Conservation (phyloP, 2,888 invertebrate genomes). For the Agriopis marginaria region DNA sequence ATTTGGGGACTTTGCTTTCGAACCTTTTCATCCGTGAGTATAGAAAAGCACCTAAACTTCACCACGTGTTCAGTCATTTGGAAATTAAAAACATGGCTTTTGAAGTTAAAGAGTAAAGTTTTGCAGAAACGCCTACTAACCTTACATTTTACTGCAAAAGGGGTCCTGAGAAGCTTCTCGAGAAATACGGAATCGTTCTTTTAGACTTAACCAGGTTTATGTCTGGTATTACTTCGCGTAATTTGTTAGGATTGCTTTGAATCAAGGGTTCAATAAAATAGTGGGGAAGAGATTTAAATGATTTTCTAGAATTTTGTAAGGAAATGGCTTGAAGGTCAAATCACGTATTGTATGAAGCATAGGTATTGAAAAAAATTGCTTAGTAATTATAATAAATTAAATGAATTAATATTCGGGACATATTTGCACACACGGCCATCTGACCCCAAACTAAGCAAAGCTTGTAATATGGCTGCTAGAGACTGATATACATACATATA, state of each 20-base stretch:
- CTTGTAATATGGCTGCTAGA: too few relatives aligned
- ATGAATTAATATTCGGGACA: too few relatives aligned
- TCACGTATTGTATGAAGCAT: not conserved
- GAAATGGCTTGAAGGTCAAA: not conserved
- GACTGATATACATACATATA: too few relatives aligned
- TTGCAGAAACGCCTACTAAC: slow-evolving; percentile 55
- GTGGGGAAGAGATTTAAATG: slow-evolving; percentile 7
- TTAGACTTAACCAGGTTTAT: slow-evolving; percentile 30
- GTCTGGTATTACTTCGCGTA: slow-evolving; percentile 24
- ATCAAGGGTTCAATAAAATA: slow-evolving; percentile 17
- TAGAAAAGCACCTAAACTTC: slow-evolving; percentile 58
- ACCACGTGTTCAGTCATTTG: slow-evolving; percentile 71
- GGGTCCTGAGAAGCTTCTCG: slow-evolving; percentile 29
- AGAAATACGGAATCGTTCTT: slow-evolving; percentile 31
- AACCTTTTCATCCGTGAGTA: slow-evolving; percentile 48
- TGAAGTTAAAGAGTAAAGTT: slow-evolving; percentile 74
- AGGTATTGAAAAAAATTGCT: too few relatives aligned
- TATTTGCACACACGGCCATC: too few relatives aligned
- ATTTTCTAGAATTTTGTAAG: slow-evolving; percentile 3
- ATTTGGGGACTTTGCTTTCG: too few relatives aligned
- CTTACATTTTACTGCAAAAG: slow-evolving; percentile 51
- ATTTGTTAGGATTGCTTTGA: slow-evolving; percentile 30
- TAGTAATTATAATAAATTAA: too few relatives aligned
- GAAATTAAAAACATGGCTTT: slow-evolving; percentile 80
- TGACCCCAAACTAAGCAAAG: too few relatives aligned